Evolutionary conservation across 2,888 invertebrate genomes (phyloP), one percentile per base, ranked within the genome.

Genomic region (Tenthredo scrophulariae): DNA sequence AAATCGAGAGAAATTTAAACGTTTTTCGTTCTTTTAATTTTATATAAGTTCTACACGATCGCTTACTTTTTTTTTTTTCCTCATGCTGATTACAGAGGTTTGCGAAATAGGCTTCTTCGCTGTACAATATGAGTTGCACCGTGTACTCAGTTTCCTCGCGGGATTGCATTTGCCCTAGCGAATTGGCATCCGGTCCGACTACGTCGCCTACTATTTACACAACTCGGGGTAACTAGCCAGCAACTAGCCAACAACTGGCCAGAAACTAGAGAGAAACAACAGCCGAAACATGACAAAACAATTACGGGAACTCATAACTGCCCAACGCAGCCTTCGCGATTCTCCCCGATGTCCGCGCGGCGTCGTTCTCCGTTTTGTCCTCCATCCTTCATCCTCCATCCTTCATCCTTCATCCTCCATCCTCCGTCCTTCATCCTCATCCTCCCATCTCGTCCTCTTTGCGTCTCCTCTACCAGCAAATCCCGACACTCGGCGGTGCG

Each of bases 291-390:
- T 92, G 92, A 92, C 92, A 92, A 92, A 92, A 93, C 93, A 93
- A 92, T 93, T 92, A 92, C 85, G 91, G 91, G 90, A 93, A 93
- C 91, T 93, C 92, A 93, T 92, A 93, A 93, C 93, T 93, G 93
- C 91, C 92, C 89, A 86, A 89, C 87, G 89, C 93, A 92, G 89
- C 72, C 82, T 13, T 40, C 22, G 37, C 84, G 80, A n/a, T 79
- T 85, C 84, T 50, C 77, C 50, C 50, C 62, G 80, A 58, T 80
- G 82, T 46, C 82, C 67, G n/a, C 67, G 26, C n/a, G 22, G 37
- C 58, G 13, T 7, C 43, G 67, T 83, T 83, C 85, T 83, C 40
- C 46, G 58, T 33, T 74, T 37, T 85, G 7, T 82, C 62, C 26
- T 33, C 80, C 58, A n/a, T 54, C 26, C 85, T 84, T 79, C 75